Evolutionary conservation across 2,888 invertebrate species (phyloP).

Genomic region (Junonia oenone): DNA sequence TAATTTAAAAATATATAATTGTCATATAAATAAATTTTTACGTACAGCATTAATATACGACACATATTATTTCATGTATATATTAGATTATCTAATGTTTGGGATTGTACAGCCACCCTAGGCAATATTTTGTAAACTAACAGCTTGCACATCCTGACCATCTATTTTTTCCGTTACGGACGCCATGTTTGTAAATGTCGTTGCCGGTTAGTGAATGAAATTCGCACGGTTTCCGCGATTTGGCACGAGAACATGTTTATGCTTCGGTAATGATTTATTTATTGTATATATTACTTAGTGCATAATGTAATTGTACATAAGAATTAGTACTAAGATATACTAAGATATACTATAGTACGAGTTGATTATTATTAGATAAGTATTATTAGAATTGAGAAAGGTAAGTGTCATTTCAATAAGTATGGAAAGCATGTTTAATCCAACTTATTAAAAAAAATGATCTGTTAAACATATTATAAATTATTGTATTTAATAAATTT

Average conservation of each 20-base stretch:
- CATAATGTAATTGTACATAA: background rate
- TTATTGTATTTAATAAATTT: background rate
- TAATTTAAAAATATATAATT: background rate
- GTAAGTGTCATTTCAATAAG: background rate
- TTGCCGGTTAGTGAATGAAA: constrained; percentile 69
- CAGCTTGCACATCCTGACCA: constrained; percentile 62
- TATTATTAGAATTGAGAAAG: background rate
- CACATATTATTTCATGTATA: background rate
- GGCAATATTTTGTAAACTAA: constrained; percentile 73
- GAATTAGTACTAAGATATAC: background rate
- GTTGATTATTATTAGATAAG: background rate
- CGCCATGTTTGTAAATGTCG: constrained; percentile 69
- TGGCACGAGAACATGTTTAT: constrained; percentile 41
- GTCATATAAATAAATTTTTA: background rate
- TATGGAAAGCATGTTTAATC: background rate
- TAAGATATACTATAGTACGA: too few relatives aligned
- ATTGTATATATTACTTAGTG: constrained; percentile 1
- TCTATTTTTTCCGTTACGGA: constrained; percentile 71
- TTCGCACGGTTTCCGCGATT: constrained; percentile 69
- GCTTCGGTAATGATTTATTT: constrained; percentile 18
- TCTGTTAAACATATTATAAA: background rate
- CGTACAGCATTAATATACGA: background rate
- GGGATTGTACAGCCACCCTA: constrained; percentile 57
- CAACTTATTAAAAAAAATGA: background rate
- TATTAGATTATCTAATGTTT: constrained; percentile 39